Evolutionary conservation across 1,140 invertebrate genomes (phyloP), one percentile per base, ranked within the genome.

Genomic region (Apocrypta bakeri): DNA sequence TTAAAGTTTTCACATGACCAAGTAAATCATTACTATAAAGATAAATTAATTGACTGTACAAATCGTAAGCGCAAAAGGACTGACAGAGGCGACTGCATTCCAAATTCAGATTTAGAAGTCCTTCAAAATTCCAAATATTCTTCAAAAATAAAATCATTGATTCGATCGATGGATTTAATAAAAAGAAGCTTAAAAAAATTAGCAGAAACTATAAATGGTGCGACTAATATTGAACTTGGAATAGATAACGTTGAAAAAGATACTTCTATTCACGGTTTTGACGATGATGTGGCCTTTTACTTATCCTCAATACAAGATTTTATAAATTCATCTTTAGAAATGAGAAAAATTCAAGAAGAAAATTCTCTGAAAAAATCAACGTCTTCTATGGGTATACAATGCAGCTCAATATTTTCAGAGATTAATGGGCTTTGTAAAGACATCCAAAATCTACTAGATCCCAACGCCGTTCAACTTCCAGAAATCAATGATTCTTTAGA

Each of bases 21-120:
- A 75, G 78, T 90, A 0, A 83, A 91, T 77, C 79, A 80, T 33
- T 89, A 87, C 84, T 90, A 88, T 48, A 87, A 89, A 56, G 85
- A 88, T 12, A 75, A 85, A 64, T 76, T 90, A 14, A 76, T 85
- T 64, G 84, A 69, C 80, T 90, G 17, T 71, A 86, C 24, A 87
- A 85, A 64, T 24, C 85, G 84, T 21, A 90, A 90, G 64, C 80
- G 87, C 1, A 87, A 84, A 73, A 81, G 81, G 48, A 75, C 33
- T 2, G 83, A 87, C 31, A 77, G 61, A 25, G 87, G 76, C 0
- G 85, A 90, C 71, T 75, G 72, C 1, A 29, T 72, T 0, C 84
- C 86, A 1, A 77, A 83, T 1, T 40, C 66, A 17, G 68, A 68
- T 31, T 61, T 87, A 8, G 72, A 61, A 0, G 83, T n/a, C n/a